phyloP scores from a whole-genome alignment of 2,888 invertebrate species.

The Encarsia formosa region DNA sequence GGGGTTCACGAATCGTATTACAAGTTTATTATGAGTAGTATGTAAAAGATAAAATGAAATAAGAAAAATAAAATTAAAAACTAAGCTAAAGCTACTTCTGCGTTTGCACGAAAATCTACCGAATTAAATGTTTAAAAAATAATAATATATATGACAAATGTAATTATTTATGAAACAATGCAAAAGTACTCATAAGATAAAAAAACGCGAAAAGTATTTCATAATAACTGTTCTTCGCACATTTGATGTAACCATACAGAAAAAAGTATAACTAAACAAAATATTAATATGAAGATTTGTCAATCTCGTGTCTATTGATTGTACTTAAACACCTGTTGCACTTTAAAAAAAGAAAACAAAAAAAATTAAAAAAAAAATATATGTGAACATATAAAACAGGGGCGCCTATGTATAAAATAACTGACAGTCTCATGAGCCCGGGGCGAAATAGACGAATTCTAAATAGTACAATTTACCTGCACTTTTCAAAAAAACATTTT shows the following conservation, averaged over 20 bases:
- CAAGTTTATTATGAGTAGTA: constrained; percentile 14
- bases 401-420: constrained; percentile 10
- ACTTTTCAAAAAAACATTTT: not conserved
- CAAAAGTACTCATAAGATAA: constrained; percentile 18
- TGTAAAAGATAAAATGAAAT: constrained; percentile 12
- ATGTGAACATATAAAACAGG: not conserved
- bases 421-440: constrained; percentile 19
- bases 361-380: no score
- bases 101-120: constrained; percentile 12
- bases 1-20: constrained; percentile 23
- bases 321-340: constrained; percentile 39
- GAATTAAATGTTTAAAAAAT: constrained; percentile 27
- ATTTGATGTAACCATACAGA: constrained; percentile 41
- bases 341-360: no score
- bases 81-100: constrained; percentile 9
- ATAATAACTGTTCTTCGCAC: constrained; percentile 31
- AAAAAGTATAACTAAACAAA: constrained; percentile 15
- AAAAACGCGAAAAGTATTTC: constrained; percentile 21
- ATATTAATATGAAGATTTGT: constrained; percentile 41
- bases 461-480: no score
- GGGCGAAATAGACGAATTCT: constrained; percentile 12
- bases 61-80: constrained; percentile 15
- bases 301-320: constrained; percentile 45
- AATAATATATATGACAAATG: constrained; percentile 13
- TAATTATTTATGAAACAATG: constrained; percentile 8